phyloP scores from a whole-genome alignment of 2,888 invertebrate genomes.

The Thereva nobilitata region DNA sequence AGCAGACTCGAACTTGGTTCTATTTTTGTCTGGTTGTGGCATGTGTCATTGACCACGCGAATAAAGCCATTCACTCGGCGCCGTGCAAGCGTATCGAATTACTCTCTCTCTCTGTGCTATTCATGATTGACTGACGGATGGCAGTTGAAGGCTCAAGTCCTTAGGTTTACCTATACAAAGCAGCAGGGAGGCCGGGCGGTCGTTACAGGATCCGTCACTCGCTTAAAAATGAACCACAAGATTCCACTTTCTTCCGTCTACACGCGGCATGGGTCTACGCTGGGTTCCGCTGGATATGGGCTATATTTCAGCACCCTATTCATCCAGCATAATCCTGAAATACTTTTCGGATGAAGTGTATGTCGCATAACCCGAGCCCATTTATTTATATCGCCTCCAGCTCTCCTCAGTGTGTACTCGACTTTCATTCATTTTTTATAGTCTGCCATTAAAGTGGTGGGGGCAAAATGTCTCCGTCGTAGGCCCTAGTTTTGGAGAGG shows the following conservation, averaged over 20 bases:
- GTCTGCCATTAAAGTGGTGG: constrained; percentile 13
- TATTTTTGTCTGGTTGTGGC: constrained; percentile 11
- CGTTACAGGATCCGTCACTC: constrained; percentile 15
- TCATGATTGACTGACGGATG: constrained; percentile 7
- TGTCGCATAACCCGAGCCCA: constrained; percentile 27
- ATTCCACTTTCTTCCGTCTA: background rate
- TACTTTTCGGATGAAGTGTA: constrained; percentile 29
- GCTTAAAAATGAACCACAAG: constrained; percentile 7
- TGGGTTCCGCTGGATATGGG: background rate
- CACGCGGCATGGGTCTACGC: background rate
- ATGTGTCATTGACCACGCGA: constrained; percentile 26
- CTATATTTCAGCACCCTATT: constrained; percentile 24
- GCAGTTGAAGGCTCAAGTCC: no score
- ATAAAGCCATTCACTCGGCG: background rate
- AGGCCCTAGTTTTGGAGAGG: no score
- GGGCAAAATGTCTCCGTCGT: no score
- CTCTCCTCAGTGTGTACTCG: constrained; percentile 7
- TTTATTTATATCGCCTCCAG: constrained; percentile 32
- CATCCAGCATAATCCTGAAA: constrained; percentile 27
- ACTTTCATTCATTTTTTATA: constrained; percentile 31
- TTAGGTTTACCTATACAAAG: no score
- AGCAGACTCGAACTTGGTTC: background rate
- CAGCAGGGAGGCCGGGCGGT: background rate
- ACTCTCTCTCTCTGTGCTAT: background rate
- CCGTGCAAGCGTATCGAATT: background rate